phyloP scores from a whole-genome alignment of 1,140 invertebrate genomes.

The Odontomachus brunneus region DNA sequence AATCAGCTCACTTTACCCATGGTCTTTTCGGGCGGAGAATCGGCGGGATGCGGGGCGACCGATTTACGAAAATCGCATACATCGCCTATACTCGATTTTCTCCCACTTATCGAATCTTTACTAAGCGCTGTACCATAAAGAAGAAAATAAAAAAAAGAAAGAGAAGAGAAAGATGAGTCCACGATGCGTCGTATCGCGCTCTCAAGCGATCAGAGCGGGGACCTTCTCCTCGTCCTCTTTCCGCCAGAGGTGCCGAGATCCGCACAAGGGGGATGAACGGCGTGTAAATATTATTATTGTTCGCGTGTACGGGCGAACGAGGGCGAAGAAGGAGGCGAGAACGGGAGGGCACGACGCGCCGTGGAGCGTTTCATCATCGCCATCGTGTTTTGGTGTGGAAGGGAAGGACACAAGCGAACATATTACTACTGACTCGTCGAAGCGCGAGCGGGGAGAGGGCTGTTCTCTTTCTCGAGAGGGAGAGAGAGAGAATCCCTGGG shows the following conservation, averaged over 20 bases:
- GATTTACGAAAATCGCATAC: conserved; percentile 65
- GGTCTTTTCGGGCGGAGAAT: too few species aligned
- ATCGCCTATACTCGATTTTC: conserved; percentile 76
- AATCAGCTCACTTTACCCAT: too few species aligned
- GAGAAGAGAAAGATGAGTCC: too few species aligned
- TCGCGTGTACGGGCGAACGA: background rate
- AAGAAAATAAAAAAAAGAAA: too few species aligned
- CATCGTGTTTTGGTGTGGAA: conserved; percentile 63
- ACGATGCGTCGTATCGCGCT: too few species aligned
- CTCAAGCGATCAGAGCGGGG: background rate
- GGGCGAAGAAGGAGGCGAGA: conserved; percentile 41
- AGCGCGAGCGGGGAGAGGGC: conserved; percentile 39
- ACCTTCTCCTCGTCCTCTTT: conserved; percentile 34
- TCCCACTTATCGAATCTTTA: conserved; percentile 71
- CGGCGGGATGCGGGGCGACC: conserved; percentile 20
- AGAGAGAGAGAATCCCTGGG: conserved; percentile 58
- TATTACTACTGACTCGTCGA: conserved; percentile 46
- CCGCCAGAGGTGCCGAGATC: conserved; percentile 2
- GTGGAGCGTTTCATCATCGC: conserved; percentile 42
- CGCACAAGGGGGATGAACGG: conserved; percentile 17
- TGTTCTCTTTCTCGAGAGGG: conserved; percentile 49
- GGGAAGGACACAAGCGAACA: conserved; percentile 55
- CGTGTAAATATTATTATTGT: conserved; percentile 66
- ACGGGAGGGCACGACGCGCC: conserved; percentile 18
- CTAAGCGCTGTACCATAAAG: conserved; percentile 62